A percentile compares a stretch with the other conserved stretches of the same genome.
Conservation (phyloP, 92 coral and sea anemone genomes). For the Porites rus region DNA sequence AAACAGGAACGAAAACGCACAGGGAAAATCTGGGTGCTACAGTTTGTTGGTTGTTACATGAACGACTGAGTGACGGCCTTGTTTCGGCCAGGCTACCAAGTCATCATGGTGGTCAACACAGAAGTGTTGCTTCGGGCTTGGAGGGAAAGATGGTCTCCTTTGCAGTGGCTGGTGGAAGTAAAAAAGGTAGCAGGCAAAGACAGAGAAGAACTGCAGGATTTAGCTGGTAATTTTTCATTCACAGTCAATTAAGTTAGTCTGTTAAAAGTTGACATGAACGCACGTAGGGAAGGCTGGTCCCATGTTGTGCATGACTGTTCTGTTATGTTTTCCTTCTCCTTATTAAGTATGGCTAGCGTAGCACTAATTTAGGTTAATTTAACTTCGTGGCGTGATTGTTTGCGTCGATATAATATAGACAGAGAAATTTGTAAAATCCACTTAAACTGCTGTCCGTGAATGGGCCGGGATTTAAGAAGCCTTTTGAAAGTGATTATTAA, state of each 20-base stretch:
- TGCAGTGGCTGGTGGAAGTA: slow-evolving; percentile 93
- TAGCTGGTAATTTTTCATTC: slow-evolving; percentile 77
- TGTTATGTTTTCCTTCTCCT: too few relatives aligned
- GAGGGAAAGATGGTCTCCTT: slow-evolving; percentile 98
- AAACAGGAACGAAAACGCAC: too few relatives aligned
- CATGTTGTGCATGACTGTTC: too few relatives aligned
- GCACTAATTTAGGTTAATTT: too few relatives aligned
- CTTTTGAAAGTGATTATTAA: too few relatives aligned
- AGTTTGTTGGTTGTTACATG: slow-evolving; percentile 5
- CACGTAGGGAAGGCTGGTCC: background rate
- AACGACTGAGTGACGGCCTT: background rate
- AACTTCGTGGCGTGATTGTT: too few relatives aligned
- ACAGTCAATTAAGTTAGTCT: background rate
- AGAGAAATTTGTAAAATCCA: too few relatives aligned
- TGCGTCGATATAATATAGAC: too few relatives aligned
- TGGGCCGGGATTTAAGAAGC: too few relatives aligned
- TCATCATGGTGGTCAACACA: slow-evolving; percentile 91
- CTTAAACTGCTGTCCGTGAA: too few relatives aligned
- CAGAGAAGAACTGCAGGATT: slow-evolving; percentile 64
- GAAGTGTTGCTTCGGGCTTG: slow-evolving; percentile 90
- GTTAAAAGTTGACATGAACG: background rate
- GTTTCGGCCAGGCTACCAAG: slow-evolving; percentile 30
- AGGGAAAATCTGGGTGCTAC: too few relatives aligned
- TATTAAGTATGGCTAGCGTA: too few relatives aligned
- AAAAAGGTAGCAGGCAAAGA: slow-evolving; percentile 71